Evolutionary conservation across 2,888 invertebrate genomes (phyloP), one percentile per base, ranked within the genome.

Genomic region (Pyrochroa serraticornis): DNA sequence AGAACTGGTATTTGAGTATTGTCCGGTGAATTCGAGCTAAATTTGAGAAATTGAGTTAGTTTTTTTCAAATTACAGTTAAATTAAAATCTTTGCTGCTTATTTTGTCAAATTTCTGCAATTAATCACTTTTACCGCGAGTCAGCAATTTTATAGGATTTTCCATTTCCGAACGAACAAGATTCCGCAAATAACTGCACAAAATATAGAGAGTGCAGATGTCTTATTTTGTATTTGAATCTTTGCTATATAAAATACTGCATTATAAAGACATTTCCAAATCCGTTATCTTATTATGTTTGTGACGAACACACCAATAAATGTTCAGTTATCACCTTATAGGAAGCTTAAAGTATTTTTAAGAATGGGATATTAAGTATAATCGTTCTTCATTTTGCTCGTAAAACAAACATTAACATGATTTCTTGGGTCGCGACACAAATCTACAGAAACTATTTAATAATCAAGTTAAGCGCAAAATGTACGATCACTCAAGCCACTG

Each of bases 1-100:
- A 35, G 45, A 46, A 57, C 51, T 57, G 41, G 56, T 49, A 56
- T 56, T 55, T 57, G 44, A 51, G 57, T 51, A 57, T 51, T 57
- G 57, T 57, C 57, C 51, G 38, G 50, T 31, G 47, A 35, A 43
- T 55, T 55, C n/a, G 43, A 48, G 54, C 30, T 48, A 53, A 55
- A 55, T 38, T 50, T 33, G 38, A 50, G 50, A 50, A 56, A 56
- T 56, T 50, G 49, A 50, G 44, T 50, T 22, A 50, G 39, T 50
- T 56, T 50, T 55, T 55, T 47, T 47, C 14, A 1, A 38, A 50
- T 38, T 56, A 56, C 56, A 56, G 56, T 56, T 56, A 55, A 22
- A 22, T 22, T 2, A 5, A 22, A 22, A 22, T 22, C 22, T 22
- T 22, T 5, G 22, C n/a, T 22, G 22, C 3, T 5, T 3, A 22